Evolutionary conservation across 2,888 invertebrate species (phyloP).

Genomic region (Acanthopleura granulata): DNA sequence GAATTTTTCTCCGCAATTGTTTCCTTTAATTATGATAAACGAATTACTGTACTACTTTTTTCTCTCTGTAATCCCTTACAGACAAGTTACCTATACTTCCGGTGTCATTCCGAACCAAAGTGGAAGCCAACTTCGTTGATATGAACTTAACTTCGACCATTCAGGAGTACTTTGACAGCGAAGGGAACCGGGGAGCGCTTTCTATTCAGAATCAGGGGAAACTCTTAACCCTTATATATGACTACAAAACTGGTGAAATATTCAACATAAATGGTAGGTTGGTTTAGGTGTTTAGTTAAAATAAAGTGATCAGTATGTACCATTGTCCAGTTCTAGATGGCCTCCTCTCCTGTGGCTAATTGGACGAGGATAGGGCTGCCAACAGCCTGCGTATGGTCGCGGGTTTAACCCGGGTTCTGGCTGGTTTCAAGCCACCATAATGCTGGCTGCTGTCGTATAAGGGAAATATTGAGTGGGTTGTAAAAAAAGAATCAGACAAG

Average conservation of each 20-base stretch:
- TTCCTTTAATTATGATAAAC: too few species aligned
- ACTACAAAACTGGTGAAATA: conserved; percentile 38
- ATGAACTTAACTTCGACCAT: conserved; percentile 35
- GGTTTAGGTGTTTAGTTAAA: conserved; percentile 17
- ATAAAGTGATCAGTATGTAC: neutral
- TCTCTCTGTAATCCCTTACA: neutral
- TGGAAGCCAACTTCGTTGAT: conserved; percentile 43
- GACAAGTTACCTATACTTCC: conserved; percentile 36
- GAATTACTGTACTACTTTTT: too few species aligned
- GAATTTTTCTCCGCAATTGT: too few species aligned
- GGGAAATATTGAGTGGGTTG: too few species aligned
- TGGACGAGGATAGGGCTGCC: too few species aligned
- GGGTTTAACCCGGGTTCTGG: too few species aligned
- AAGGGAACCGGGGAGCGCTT: conserved; percentile 35
- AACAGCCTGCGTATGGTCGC: too few species aligned
- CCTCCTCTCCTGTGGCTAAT: too few species aligned
- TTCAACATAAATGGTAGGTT: conserved; percentile 34
- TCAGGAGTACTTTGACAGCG: conserved; percentile 40
- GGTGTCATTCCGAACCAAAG: conserved; percentile 34
- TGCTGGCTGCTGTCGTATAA: too few species aligned
- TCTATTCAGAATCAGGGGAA: conserved; percentile 27
- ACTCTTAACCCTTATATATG: conserved; percentile 32
- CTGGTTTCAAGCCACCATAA: too few species aligned
- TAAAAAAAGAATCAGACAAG: too few species aligned
- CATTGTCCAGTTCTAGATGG: too few species aligned